These are phyloP conservation scores for Vicugna pacos DNA, from an alignment of 2,113 vertebrate species.

Conservation along the genomic window DNA sequence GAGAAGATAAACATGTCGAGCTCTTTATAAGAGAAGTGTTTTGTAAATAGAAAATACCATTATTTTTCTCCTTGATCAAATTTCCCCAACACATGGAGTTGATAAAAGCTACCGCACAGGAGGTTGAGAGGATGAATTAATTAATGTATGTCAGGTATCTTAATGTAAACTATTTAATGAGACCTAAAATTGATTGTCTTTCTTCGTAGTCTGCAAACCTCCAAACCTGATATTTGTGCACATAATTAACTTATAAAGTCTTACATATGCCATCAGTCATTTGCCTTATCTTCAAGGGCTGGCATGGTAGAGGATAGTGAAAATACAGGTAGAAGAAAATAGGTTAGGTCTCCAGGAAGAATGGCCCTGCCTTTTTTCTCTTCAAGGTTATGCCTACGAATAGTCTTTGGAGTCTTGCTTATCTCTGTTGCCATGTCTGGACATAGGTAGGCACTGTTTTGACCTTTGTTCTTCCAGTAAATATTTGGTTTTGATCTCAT, in stretches of 20 bases:
- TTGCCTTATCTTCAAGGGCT: not conserved
- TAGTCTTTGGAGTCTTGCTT: constrained; percentile 54
- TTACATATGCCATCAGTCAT: not conserved
- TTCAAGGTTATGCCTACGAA: constrained; percentile 50
- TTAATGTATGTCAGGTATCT: constrained; percentile 57
- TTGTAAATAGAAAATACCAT: constrained; percentile 72
- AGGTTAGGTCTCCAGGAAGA: not conserved
- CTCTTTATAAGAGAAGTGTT: constrained; percentile 66
- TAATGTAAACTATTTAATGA: constrained; percentile 61
- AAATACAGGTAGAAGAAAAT: not conserved
- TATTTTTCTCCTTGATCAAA: constrained; percentile 64
- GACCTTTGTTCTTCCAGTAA: constrained; percentile 68
- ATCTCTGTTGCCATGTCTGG: constrained; percentile 61
- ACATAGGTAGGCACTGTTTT: constrained; percentile 42
- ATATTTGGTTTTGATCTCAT: constrained; percentile 73
- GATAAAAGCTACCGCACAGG: constrained; percentile 65
- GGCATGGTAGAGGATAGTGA: not conserved
- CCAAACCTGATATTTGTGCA: not conserved
- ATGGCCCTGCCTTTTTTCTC: constrained; percentile 7
- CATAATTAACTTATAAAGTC: not conserved
- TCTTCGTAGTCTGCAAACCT: not conserved
- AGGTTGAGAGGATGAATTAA: constrained; percentile 57
- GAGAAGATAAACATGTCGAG: constrained; percentile 51
- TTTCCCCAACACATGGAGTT: constrained; percentile 53
- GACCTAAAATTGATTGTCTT: constrained; percentile 25